Percentiles rank a stretch among this genome's conserved stretches.
phyloP scores from a whole-genome alignment of 2,888 invertebrate species.

The Abrostola tripartita region DNA sequence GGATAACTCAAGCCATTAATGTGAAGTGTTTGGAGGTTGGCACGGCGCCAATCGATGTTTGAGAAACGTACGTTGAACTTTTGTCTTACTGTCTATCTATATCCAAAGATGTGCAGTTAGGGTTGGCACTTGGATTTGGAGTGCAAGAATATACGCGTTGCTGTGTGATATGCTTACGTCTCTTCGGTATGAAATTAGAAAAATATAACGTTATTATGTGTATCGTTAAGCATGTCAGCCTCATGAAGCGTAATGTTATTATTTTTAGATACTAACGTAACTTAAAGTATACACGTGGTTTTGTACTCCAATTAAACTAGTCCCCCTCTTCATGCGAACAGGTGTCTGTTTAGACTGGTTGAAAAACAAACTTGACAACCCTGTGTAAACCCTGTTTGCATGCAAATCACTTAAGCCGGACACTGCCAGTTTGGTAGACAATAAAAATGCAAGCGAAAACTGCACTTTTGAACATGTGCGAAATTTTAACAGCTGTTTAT shows the following conservation, averaged over 20 bases:
- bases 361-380: slow-evolving; percentile 14
- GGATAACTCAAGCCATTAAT: slow-evolving; percentile 76
- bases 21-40: slow-evolving; percentile 81
- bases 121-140: slow-evolving; percentile 10
- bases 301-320: not conserved
- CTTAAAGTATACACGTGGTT: slow-evolving; percentile 1
- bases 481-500: slow-evolving; percentile 25
- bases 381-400: slow-evolving; percentile 35
- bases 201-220: too few relatives aligned
- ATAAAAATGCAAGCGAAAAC: slow-evolving; percentile 49
- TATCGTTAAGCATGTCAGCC: too few relatives aligned
- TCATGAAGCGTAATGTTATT: too few relatives aligned
- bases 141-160: not conserved
- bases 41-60: slow-evolving; percentile 80
- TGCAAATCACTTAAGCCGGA: slow-evolving; percentile 45
- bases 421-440: slow-evolving; percentile 38
- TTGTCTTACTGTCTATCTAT: slow-evolving; percentile 65
- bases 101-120: slow-evolving; percentile 32
- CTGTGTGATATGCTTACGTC: too few relatives aligned
- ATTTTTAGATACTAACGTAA: not conserved
- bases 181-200: too few relatives aligned
- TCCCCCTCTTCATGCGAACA: not conserved
- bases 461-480: slow-evolving; percentile 38
- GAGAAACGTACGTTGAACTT: slow-evolving; percentile 80
- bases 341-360: not conserved